Percentiles rank a stretch among this genome's conserved stretches.
Evolutionary conservation across 2,797 vertebrate genomes (phyloP).

Genomic region (Karalla daura): DNA sequence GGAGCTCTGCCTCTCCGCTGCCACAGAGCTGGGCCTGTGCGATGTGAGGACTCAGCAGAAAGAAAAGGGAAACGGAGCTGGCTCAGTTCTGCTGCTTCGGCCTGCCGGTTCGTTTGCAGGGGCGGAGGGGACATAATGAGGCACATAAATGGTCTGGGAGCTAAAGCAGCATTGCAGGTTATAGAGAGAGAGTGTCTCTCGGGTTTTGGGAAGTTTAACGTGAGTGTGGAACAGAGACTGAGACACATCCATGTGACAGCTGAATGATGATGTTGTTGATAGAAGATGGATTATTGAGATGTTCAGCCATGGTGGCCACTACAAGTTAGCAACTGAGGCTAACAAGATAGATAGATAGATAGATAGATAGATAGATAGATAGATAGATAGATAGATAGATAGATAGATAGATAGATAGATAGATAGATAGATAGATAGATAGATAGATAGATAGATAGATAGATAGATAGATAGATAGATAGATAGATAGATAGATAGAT

Average conservation of each 20-base stretch:
- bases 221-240: neutral
- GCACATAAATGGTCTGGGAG: constrained; percentile 3
- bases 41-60: constrained; percentile 80
- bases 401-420: neutral
- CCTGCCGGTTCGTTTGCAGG: constrained; percentile 12
- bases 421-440: too few relatives aligned
- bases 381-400: neutral
- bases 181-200: neutral
- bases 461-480: neutral
- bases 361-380: too few relatives aligned
- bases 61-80: constrained; percentile 46
- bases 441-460: too few relatives aligned
- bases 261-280: neutral
- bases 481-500: neutral
- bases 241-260: neutral
- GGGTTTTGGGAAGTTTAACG: neutral
- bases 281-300: neutral
- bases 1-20: constrained; percentile 71
- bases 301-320: neutral
- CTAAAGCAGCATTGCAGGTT: neutral
- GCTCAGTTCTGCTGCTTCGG: constrained; percentile 23
- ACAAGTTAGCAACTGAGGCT: neutral
- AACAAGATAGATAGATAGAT: neutral
- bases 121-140: constrained; percentile 2
- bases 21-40: constrained; percentile 55